A percentile compares a stretch with the other conserved stretches of the same genome.
These are phyloP conservation scores for Drosophila rellima DNA, from an alignment of 2,888 invertebrate genomes.

Conservation along the genomic window DNA sequence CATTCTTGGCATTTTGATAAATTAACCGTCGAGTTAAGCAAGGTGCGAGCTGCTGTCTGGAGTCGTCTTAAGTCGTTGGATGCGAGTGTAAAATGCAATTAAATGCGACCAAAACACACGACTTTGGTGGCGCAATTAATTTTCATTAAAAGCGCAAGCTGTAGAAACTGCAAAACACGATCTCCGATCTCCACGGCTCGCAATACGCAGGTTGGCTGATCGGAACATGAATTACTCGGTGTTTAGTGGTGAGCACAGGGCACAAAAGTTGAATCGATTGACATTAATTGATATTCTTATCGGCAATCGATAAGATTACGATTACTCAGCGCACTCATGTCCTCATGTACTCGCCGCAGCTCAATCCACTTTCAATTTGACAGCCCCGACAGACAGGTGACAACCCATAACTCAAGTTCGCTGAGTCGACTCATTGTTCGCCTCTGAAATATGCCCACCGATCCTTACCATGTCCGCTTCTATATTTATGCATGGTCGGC, in stretches of 20 bases:
- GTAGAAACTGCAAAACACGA: slow-evolving; percentile 14
- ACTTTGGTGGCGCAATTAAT: slow-evolving; percentile 82
- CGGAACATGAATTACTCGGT: slow-evolving; percentile 40
- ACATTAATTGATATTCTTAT: slow-evolving; percentile 86
- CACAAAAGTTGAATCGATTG: slow-evolving; percentile 48
- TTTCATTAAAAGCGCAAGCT: slow-evolving; percentile 68
- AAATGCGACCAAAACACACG: slow-evolving; percentile 78
- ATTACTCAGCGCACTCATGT: slow-evolving; percentile 59
- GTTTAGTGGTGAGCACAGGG: slow-evolving; percentile 23
- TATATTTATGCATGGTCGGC: slow-evolving; percentile 66
- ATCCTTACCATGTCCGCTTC: slow-evolving; percentile 79
- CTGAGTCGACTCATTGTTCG: slow-evolving; percentile 39
- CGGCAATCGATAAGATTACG: slow-evolving; percentile 84
- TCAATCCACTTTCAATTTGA: slow-evolving; percentile 86
- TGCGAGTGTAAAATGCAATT: slow-evolving; percentile 75
- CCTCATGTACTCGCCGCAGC: slow-evolving; percentile 42
- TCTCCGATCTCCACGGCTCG: slow-evolving; percentile 19
- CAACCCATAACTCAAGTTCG: slow-evolving; percentile 84
- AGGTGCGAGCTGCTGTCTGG: slow-evolving; percentile 66
- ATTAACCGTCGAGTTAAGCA: slow-evolving; percentile 64
- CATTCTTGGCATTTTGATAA: slow-evolving; percentile 78
- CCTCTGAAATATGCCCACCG: slow-evolving; percentile 34
- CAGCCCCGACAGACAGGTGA: slow-evolving; percentile 86
- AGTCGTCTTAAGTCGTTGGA: slow-evolving; percentile 45
- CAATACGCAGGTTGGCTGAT: slow-evolving; percentile 28